Conservation (phyloP, 2,797 vertebrate genomes). For the Dallia pectoralis region DNA sequence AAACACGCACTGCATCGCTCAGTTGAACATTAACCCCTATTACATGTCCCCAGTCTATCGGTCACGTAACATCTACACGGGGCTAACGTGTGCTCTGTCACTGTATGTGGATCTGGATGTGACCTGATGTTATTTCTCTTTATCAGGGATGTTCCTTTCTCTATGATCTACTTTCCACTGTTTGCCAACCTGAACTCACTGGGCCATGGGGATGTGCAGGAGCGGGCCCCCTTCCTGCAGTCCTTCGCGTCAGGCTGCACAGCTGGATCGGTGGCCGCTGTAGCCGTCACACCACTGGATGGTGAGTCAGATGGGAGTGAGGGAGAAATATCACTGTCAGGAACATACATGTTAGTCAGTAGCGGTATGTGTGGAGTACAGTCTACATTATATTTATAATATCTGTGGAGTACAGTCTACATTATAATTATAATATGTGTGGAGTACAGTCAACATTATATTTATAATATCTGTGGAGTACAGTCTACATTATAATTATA, state of each 20-base stretch:
- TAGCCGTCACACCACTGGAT: conserved; percentile 82
- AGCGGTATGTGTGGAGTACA: neutral
- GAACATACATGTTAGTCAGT: neutral
- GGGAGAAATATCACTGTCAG: neutral
- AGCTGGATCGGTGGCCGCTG: conserved; percentile 78
- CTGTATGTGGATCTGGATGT: neutral
- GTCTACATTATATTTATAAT: no score
- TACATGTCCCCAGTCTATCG: conserved; percentile 23
- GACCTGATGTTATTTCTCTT: conserved; percentile 9
- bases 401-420: no score
- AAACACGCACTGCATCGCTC: neutral
- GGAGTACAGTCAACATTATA: no score
- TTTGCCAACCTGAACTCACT: conserved; percentile 81
- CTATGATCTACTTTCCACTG: conserved; percentile 85
- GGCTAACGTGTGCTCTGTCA: conserved; percentile 3
- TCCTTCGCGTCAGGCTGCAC: conserved; percentile 77
- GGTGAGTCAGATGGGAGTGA: conserved; percentile 52
- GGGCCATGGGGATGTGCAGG: conserved; percentile 60
- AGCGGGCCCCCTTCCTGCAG: conserved; percentile 75
- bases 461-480: no score
- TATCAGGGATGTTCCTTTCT: conserved; percentile 80
- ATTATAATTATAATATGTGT: no score
- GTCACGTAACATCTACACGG: conserved; percentile 35
- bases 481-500: no score
- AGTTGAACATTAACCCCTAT: neutral